Percentiles rank a stretch among this genome's conserved stretches.
Evolutionary conservation across 30 jellyfish, hydroid and myxozoan genomes (phyloP).

Genomic region (Sanderia malayensis): DNA sequence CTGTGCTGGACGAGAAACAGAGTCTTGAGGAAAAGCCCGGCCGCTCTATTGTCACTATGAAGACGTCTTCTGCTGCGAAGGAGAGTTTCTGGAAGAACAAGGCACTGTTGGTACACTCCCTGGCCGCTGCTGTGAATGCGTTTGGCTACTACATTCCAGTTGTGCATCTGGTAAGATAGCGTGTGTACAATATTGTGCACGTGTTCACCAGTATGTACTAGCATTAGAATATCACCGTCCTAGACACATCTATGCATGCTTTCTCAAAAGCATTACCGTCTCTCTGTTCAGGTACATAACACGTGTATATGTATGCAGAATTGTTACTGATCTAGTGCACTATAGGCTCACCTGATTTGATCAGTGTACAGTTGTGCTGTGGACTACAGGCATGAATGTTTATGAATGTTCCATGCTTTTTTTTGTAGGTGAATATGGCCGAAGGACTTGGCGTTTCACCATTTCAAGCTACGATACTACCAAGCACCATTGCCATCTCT

Average conservation of each 20-base stretch:
- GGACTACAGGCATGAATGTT: no score
- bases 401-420: no score
- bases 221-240: no score
- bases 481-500: constrained; percentile 50
- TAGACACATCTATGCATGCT: no score
- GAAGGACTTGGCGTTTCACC: constrained; percentile 51
- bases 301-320: no score
- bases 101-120: constrained; percentile 36
- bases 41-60: neutral
- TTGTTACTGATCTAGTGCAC: no score
- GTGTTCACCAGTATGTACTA: constrained; percentile 2
- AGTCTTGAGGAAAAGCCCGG: neutral
- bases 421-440: constrained; percentile 75
- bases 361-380: no score
- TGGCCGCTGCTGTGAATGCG: constrained; percentile 45
- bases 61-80: neutral
- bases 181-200: neutral
- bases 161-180: constrained; percentile 57
- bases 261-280: no score
- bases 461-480: constrained; percentile 63
- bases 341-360: no score
- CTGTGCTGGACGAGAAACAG: neutral
- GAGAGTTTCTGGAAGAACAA: constrained; percentile 32
- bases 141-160: constrained; percentile 65
- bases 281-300: no score